Evolutionary conservation across 2,888 invertebrate genomes (phyloP).

Genomic region (Pharmacophagus antenor): DNA sequence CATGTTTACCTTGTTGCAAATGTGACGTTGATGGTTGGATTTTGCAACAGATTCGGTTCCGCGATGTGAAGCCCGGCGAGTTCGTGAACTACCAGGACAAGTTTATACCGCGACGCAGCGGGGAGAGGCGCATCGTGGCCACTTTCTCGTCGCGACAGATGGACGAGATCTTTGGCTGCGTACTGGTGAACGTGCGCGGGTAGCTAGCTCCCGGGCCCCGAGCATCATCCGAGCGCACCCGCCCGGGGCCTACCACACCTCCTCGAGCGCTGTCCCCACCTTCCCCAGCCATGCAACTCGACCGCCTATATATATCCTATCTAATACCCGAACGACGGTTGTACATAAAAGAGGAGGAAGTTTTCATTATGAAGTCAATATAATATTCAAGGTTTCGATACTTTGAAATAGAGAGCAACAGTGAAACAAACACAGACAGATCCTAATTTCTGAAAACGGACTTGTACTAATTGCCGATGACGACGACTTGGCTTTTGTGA

Average conservation of each 20-base stretch:
- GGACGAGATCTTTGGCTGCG: slow-evolving; percentile 83
- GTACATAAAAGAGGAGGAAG: slow-evolving; percentile 69
- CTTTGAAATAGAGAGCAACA: not conserved
- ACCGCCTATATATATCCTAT: slow-evolving; percentile 60
- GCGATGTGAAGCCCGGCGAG: slow-evolving; percentile 84
- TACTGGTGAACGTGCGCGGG: slow-evolving; percentile 76
- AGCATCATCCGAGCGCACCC: slow-evolving; percentile 58
- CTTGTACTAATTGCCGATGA: slow-evolving; percentile 37
- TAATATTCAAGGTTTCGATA: slow-evolving; percentile 38
- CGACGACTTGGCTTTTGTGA: slow-evolving; percentile 63
- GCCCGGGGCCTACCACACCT: slow-evolving; percentile 64
- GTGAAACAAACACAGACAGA: slow-evolving; percentile 9
- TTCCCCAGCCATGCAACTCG: slow-evolving; percentile 60
- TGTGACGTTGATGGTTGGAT: not conserved
- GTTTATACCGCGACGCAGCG: slow-evolving; percentile 80
- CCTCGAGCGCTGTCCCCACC: slow-evolving; percentile 14
- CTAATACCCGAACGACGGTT: slow-evolving; percentile 64
- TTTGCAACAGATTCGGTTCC: slow-evolving; percentile 69
- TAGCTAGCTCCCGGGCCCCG: slow-evolving; percentile 73
- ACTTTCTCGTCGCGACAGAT: slow-evolving; percentile 85
- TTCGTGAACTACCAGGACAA: slow-evolving; percentile 82
- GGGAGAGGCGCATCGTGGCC: slow-evolving; percentile 83
- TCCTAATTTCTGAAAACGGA: slow-evolving; percentile 13
- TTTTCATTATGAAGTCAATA: slow-evolving; percentile 63
- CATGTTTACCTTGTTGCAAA: not conserved